A percentile compares a stretch with the other conserved stretches of the same genome.
Conservation (phyloP, 2,797 vertebrate species). For the Clarias fuscus region DNA sequence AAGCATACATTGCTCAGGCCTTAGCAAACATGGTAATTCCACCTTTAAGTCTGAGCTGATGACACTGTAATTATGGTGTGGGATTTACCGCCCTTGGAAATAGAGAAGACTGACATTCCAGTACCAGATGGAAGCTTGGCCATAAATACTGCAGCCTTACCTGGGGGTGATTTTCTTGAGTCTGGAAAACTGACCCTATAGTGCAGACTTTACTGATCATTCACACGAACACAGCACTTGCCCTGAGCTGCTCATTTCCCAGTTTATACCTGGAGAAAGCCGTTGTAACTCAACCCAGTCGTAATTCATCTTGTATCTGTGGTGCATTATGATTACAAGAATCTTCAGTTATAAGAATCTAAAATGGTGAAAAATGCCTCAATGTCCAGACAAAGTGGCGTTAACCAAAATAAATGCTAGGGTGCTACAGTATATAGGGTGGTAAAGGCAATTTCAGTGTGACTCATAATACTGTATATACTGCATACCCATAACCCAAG, state of each 20-base stretch:
- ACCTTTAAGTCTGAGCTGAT: constrained; percentile 65
- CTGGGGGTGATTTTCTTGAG: constrained; percentile 51
- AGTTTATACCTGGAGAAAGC: constrained; percentile 49
- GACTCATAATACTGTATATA: no score
- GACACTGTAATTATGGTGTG: constrained; percentile 76
- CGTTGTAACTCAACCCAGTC: constrained; percentile 53
- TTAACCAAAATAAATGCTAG: background rate
- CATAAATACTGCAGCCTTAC: constrained; percentile 70
- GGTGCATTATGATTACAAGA: background rate
- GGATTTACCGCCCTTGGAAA: constrained; percentile 68
- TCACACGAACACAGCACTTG: constrained; percentile 44
- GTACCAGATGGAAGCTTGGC: constrained; percentile 73
- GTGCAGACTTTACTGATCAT: constrained; percentile 45
- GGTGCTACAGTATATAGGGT: background rate
- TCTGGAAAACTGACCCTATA: constrained; percentile 45
- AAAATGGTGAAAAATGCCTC: background rate
- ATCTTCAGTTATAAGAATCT: background rate
- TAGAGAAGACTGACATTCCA: constrained; percentile 76
- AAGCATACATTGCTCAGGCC: constrained; percentile 1
- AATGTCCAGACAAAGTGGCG: background rate
- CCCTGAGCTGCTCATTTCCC: constrained; percentile 29
- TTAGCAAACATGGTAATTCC: constrained; percentile 70
- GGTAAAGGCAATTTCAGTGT: background rate
- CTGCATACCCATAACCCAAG: no score
- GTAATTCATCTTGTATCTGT: constrained; percentile 40